Conservation (phyloP, 64 coral and sea anemone genomes). For the Stichodactyla mertensii region DNA sequence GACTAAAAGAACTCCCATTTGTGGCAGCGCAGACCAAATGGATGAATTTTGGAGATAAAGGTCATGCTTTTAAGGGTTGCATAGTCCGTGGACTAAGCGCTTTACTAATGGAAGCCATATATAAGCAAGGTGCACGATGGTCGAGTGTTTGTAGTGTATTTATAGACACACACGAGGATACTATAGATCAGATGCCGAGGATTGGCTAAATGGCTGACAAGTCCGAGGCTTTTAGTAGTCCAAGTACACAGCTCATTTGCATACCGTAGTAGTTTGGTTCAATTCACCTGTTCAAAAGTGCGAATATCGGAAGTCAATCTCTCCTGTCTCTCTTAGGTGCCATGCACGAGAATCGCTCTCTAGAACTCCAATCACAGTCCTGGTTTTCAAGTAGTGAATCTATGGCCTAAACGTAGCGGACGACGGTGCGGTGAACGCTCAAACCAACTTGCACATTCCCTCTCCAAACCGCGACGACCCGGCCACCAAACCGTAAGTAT, state of each 20-base stretch:
- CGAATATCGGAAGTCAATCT: slow-evolving; percentile 1
- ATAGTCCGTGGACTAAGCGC: not conserved
- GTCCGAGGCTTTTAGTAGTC: not conserved
- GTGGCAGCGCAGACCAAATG: not conserved
- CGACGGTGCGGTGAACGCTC: not conserved
- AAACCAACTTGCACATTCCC: not conserved
- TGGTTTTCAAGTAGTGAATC: not conserved
- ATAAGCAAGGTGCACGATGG: not conserved
- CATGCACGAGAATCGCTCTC: not conserved
- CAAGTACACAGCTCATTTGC: not conserved
- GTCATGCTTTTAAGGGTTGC: not conserved
- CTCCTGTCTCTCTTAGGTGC: not conserved
- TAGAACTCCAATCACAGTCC: not conserved
- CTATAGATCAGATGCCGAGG: not conserved
- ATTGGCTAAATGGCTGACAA: slow-evolving; percentile 11
- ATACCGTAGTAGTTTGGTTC: not conserved
- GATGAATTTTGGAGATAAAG: not conserved
- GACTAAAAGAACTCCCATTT: not conserved
- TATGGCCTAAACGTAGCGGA: not conserved
- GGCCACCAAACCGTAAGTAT: not conserved
- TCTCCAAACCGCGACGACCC: not conserved
- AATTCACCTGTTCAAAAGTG: not conserved
- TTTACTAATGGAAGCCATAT: not conserved
- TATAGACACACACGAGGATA: not conserved
- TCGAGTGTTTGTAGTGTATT: not conserved